These are phyloP conservation scores for Oreochromis spilurus DNA, from an alignment of 2,113 vertebrate genomes.

Conservation along the genomic window DNA sequence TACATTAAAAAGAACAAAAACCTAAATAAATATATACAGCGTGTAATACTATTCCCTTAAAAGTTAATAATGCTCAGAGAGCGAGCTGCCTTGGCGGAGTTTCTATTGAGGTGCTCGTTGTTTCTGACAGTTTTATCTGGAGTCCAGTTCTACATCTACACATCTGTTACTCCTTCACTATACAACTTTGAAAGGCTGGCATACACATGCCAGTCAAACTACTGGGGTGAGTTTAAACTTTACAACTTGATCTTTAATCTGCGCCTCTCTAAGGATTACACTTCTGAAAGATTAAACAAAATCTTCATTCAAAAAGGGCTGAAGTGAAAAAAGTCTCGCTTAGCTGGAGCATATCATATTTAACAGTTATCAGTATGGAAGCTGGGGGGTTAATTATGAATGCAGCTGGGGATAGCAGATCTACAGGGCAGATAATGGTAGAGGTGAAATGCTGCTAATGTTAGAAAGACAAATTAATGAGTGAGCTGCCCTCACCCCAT, in stretches of 20 bases:
- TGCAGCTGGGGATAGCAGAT: background rate
- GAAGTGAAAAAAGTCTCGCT: background rate
- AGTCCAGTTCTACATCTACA: background rate
- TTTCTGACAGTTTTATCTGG: background rate
- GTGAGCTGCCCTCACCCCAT: background rate
- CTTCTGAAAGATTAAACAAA: background rate
- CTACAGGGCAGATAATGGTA: background rate
- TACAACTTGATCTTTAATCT: background rate
- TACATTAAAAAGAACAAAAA: background rate
- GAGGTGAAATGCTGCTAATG: constrained; percentile 1
- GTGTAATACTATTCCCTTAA: background rate
- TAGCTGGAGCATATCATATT: background rate
- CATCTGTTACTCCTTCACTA: background rate
- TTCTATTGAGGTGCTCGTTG: background rate
- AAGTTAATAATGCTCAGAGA: background rate
- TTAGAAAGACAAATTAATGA: background rate
- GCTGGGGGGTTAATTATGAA: background rate
- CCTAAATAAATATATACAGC: background rate
- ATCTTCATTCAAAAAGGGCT: background rate
- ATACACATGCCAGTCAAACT: background rate
- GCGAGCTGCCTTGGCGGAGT: background rate
- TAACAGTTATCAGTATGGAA: background rate
- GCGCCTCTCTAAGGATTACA: background rate
- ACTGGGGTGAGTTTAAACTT: background rate
- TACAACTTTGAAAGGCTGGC: background rate